Evolutionary conservation across 2,797 vertebrate species (phyloP).

Genomic region (Lutjanus argentimaculatus): DNA sequence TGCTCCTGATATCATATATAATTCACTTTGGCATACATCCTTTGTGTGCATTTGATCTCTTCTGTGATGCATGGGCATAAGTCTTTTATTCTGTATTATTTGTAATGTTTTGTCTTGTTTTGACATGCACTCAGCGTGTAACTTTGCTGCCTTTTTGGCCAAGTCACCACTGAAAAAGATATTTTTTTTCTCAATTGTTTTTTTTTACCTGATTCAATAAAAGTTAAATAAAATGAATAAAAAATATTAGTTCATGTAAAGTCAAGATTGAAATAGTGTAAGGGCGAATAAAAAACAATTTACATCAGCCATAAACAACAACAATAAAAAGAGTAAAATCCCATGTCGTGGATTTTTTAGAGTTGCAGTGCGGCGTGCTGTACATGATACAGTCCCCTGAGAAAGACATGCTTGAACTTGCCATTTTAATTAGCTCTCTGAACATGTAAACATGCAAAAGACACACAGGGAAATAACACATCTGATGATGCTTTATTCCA

Average conservation of each 20-base stretch:
- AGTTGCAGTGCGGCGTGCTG: constrained; percentile 15
- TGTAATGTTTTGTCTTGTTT: too few relatives aligned
- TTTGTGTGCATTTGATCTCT: too few relatives aligned
- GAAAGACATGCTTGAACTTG: constrained; percentile 79
- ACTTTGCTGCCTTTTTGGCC: too few relatives aligned
- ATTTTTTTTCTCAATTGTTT: too few relatives aligned
- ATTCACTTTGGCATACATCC: too few relatives aligned
- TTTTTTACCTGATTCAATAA: too few relatives aligned
- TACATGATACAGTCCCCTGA: constrained; percentile 54
- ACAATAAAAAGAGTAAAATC: constrained; percentile 14
- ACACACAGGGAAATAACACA: constrained; percentile 61
- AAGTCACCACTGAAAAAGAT: too few relatives aligned
- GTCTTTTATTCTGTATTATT: too few relatives aligned
- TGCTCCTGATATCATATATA: too few relatives aligned
- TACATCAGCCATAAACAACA: constrained; percentile 41
- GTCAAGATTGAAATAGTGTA: constrained; percentile 20
- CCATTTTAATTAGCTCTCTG: constrained; percentile 79
- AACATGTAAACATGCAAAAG: constrained; percentile 73
- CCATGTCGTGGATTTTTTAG: constrained; percentile 18
- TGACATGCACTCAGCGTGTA: too few relatives aligned
- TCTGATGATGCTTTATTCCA: constrained; percentile 51
- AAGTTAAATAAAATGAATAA: too few relatives aligned
- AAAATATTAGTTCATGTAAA: neutral
- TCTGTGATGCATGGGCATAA: too few relatives aligned
- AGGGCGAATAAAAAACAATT: constrained; percentile 17